Percentiles rank a stretch among this genome's conserved stretches.
Evolutionary conservation across 2,113 vertebrate genomes (phyloP).

Genomic region (Conger conger): DNA sequence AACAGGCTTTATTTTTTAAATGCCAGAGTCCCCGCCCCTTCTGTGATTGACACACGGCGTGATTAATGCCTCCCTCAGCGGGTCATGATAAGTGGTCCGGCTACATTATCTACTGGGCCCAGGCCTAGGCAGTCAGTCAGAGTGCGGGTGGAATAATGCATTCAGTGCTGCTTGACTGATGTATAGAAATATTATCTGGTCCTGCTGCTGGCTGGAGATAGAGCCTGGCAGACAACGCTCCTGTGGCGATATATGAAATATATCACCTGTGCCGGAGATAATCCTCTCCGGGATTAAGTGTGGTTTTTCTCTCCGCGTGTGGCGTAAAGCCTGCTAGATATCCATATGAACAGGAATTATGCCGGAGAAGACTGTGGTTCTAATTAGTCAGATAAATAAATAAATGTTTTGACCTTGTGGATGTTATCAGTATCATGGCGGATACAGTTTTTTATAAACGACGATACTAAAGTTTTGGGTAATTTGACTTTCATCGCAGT

Average conservation of each 20-base stretch:
- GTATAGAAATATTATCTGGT: constrained; percentile 37
- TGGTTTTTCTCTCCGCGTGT: constrained; percentile 14
- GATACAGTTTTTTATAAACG: not conserved
- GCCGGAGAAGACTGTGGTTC: not conserved
- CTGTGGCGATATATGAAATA: constrained; percentile 27
- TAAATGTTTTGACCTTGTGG: not conserved
- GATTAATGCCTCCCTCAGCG: constrained; percentile 30
- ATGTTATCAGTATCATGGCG: not conserved
- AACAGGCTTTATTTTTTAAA: constrained; percentile 2
- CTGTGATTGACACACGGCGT: constrained; percentile 12
- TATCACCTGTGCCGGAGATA: constrained; percentile 33
- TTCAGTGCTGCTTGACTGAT: constrained; percentile 39
- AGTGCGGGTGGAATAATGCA: constrained; percentile 31
- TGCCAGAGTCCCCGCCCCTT: not conserved
- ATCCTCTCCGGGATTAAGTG: constrained; percentile 29
- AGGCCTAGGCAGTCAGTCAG: constrained; percentile 28
- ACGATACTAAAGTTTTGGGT: not conserved
- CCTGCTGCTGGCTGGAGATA: constrained; percentile 29
- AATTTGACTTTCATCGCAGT: too few species aligned
- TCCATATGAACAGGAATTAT: not conserved
- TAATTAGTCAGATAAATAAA: too few species aligned
- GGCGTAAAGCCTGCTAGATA: constrained; percentile 30
- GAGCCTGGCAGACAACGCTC: constrained; percentile 2
- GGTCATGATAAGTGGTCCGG: constrained; percentile 23
- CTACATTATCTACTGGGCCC: constrained; percentile 22